These are phyloP conservation scores for Lophius americanus DNA, from an alignment of 2,797 vertebrate species.

Conservation along the genomic window DNA sequence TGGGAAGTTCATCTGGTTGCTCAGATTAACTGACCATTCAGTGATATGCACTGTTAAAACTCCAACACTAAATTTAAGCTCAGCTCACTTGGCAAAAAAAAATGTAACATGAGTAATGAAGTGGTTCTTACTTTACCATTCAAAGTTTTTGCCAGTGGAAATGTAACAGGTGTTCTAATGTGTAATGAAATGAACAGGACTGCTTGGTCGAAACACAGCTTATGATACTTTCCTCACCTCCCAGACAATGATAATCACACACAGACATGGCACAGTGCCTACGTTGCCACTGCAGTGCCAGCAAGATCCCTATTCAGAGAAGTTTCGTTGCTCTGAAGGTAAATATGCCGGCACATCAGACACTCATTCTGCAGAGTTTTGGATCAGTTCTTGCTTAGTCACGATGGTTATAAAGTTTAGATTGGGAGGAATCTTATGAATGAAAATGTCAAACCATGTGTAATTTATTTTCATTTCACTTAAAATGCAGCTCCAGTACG, in stretches of 20 bases:
- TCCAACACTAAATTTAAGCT: background rate
- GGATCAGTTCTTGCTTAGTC: constrained; percentile 40
- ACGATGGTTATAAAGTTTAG: constrained; percentile 41
- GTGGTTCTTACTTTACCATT: background rate
- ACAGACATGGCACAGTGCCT: constrained; percentile 61
- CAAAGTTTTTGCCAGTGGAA: background rate
- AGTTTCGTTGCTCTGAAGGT: constrained; percentile 55
- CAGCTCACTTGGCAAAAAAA: background rate
- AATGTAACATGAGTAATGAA: background rate
- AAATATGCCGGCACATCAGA: constrained; percentile 58
- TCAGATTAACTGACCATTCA: background rate
- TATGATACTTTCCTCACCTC: constrained; percentile 33
- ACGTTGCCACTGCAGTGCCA: constrained; percentile 43
- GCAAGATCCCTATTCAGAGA: constrained; percentile 45
- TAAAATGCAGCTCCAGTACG: constrained; percentile 50
- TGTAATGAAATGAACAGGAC: background rate
- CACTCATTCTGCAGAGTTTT: constrained; percentile 57
- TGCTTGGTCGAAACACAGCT: constrained; percentile 1
- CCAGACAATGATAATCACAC: constrained; percentile 68
- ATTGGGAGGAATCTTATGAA: constrained; percentile 21
- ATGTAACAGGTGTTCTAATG: background rate
- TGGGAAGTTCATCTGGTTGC: background rate
- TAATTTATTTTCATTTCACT: constrained; percentile 45
- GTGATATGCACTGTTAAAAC: background rate
- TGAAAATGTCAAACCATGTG: constrained; percentile 10